Conservation (phyloP, 2,113 vertebrate species). For the Clarias magur region DNA sequence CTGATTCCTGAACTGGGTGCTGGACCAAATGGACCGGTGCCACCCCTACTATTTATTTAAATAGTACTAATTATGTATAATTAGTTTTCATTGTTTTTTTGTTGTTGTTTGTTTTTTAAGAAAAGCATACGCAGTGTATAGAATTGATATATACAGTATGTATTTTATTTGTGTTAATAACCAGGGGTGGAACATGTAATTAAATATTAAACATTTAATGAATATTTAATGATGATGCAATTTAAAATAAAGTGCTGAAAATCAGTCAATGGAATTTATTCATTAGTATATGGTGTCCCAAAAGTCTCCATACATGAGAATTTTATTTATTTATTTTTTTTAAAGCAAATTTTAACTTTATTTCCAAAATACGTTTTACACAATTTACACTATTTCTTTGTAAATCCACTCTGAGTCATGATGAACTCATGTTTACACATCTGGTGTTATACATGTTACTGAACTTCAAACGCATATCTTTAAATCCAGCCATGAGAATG, state of each 20-base stretch:
- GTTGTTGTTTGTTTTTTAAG: not conserved
- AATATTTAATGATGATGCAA: constrained; percentile 28
- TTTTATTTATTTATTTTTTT: too few relatives aligned
- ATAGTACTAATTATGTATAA: not conserved
- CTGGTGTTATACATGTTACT: too few relatives aligned
- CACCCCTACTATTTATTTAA: not conserved
- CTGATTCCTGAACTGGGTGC: not conserved
- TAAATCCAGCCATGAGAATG: too few relatives aligned
- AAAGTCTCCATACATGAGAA: not conserved
- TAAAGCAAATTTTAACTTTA: too few relatives aligned
- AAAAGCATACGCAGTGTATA: not conserved
- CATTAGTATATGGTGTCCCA: not conserved
- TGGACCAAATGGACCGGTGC: not conserved
- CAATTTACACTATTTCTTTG: too few relatives aligned
- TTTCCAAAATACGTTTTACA: too few relatives aligned
- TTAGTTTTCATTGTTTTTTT: not conserved
- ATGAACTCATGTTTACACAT: too few relatives aligned
- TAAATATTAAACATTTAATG: constrained; percentile 10
- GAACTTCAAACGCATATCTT: too few relatives aligned
- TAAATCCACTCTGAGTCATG: too few relatives aligned
- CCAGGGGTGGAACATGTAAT: constrained; percentile 15
- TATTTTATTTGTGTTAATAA: constrained; percentile 28
- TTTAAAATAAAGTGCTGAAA: constrained; percentile 32
- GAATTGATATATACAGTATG: not conserved
- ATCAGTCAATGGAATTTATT: constrained; percentile 9